Conservation (phyloP, 2,797 vertebrate genomes). For the Danio kyathit region DNA sequence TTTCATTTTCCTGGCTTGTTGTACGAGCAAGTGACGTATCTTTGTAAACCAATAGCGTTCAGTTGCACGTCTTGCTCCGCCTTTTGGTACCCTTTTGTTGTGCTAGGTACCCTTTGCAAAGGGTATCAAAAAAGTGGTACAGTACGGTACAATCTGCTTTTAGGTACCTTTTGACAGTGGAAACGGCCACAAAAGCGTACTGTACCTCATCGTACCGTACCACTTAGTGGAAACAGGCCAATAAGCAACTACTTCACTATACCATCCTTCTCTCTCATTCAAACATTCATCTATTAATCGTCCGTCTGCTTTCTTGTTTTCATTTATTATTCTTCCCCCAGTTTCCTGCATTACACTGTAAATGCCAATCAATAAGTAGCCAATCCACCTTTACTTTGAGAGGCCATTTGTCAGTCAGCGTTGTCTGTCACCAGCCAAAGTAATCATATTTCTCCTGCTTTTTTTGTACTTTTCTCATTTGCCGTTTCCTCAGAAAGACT, state of each 20-base stretch:
- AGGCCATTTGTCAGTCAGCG: slow-evolving; percentile 54
- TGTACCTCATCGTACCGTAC: no score
- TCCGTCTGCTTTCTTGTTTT: slow-evolving; percentile 5
- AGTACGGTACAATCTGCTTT: no score
- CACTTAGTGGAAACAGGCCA: no score
- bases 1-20: no score
- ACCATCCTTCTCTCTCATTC: neutral
- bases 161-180: no score
- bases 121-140: no score
- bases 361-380: slow-evolving; percentile 60
- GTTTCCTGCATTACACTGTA: slow-evolving; percentile 38
- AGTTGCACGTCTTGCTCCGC: no score
- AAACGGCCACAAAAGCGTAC: no score
- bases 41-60: no score
- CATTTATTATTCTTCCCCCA: slow-evolving; percentile 21
- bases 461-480: slow-evolving; percentile 41
- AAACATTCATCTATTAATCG: slow-evolving; percentile 23
- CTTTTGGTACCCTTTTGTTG: no score
- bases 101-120: no score
- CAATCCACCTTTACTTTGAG: slow-evolving; percentile 48
- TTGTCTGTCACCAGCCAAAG: slow-evolving; percentile 53
- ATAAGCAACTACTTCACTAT: neutral
- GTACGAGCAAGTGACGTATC: no score
- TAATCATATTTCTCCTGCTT: slow-evolving; percentile 37
- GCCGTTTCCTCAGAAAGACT: slow-evolving; percentile 20